phyloP scores from a whole-genome alignment of 2,797 vertebrate species.

The Helicolenus hilgendorfi region DNA sequence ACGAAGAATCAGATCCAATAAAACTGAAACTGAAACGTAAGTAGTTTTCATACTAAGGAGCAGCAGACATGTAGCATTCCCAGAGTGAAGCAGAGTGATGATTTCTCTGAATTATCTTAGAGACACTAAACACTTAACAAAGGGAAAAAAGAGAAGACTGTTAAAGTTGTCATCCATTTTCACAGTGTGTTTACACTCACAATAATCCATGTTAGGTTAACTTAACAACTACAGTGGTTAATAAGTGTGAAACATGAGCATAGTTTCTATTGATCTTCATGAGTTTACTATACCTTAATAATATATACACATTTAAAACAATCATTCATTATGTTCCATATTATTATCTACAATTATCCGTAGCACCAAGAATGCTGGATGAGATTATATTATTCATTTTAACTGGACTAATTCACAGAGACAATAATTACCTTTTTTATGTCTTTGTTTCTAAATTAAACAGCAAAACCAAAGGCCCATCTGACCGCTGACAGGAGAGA shows the following conservation, averaged over 20 bases:
- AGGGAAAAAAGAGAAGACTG: background rate
- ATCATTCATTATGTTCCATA: background rate
- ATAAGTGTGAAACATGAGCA: background rate
- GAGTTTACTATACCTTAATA: background rate
- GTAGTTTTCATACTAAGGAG: background rate
- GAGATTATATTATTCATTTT: background rate
- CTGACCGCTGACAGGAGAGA: rapidly evolving
- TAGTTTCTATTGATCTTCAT: background rate
- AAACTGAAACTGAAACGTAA: background rate
- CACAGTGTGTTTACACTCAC: background rate
- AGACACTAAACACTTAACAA: background rate
- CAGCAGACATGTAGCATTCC: background rate
- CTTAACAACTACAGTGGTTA: background rate
- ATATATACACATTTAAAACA: background rate
- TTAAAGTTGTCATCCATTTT: background rate
- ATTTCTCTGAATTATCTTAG: background rate
- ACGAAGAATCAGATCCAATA: background rate
- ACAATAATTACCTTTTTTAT: background rate
- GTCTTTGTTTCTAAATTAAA: background rate
- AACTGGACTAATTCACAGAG: background rate
- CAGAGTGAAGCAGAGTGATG: background rate
- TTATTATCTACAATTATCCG: rapidly evolving
- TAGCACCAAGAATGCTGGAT: background rate
- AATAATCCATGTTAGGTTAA: background rate
- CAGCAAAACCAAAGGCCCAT: background rate